These are phyloP conservation scores for Suillia variegata DNA, from an alignment of 2,888 invertebrate genomes.

Conservation along the genomic window DNA sequence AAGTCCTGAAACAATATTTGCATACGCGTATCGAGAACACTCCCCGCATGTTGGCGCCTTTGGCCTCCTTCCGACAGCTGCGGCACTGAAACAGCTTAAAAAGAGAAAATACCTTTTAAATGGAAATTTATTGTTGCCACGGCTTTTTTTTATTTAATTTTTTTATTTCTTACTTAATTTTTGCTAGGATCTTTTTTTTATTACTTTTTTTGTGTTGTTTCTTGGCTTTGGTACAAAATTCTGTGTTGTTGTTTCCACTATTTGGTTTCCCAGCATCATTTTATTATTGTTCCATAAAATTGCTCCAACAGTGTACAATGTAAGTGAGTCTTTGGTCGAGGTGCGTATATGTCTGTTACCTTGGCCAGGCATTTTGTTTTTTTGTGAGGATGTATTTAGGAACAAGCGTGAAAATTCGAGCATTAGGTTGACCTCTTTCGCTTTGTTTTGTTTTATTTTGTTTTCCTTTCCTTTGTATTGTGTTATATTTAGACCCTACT, in stretches of 20 bases:
- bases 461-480: too few species aligned
- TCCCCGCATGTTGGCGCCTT: constrained; percentile 39
- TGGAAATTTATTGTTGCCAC: constrained; percentile 57
- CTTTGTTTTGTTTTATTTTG: too few species aligned
- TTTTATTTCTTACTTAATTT: neutral
- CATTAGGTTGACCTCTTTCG: constrained; percentile 7
- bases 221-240: neutral
- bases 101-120: constrained; percentile 41
- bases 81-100: constrained; percentile 1
- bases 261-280: too few species aligned
- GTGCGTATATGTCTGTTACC: too few species aligned
- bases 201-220: neutral
- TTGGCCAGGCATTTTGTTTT: constrained; percentile 1
- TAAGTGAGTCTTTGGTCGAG: too few species aligned
- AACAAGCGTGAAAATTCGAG: constrained; percentile 16
- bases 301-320: too few species aligned
- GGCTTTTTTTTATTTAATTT: constrained; percentile 16
- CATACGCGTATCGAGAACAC: neutral
- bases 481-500: too few species aligned
- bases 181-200: neutral
- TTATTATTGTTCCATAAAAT: too few species aligned
- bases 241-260: neutral
- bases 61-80: constrained; percentile 28
- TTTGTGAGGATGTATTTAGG: neutral
- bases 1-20: neutral